These are phyloP conservation scores for Meloidogyne exigua DNA, from an alignment of 1,140 invertebrate species.

Conservation along the genomic window DNA sequence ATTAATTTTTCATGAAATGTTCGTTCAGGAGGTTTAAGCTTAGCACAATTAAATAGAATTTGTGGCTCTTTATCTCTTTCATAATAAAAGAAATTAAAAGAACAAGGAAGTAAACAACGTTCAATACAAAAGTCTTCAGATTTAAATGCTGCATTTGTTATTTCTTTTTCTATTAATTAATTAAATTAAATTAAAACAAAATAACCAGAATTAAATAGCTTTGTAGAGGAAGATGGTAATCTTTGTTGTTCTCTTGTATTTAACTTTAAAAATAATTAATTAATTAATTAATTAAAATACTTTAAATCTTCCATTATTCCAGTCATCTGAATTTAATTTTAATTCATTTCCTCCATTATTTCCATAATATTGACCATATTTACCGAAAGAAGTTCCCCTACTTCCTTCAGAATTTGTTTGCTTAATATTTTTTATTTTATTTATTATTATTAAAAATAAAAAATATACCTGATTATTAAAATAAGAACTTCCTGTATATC, in stretches of 20 bases:
- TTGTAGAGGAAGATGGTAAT: background rate
- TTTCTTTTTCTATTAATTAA: background rate
- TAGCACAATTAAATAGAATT: background rate
- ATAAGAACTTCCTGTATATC: background rate
- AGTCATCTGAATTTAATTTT: background rate
- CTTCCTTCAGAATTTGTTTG: too few relatives aligned
- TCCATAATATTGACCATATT: background rate
- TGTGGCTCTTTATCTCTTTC: background rate
- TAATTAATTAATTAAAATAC: background rate
- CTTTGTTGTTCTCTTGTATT: background rate
- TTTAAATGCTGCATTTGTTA: background rate
- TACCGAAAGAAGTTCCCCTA: background rate
- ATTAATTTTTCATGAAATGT: slow-evolving; percentile 22
- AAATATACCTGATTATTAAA: background rate
- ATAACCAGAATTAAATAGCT: background rate
- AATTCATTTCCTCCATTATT: background rate
- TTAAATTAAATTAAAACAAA: background rate
- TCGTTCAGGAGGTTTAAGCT: slow-evolving; percentile 10
- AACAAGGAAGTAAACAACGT: background rate
- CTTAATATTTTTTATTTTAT: too few relatives aligned
- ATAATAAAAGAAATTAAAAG: background rate
- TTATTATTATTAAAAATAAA: background rate
- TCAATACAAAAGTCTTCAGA: background rate
- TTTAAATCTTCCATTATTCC: background rate
- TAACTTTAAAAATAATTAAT: too few relatives aligned